A percentile compares a stretch with the other conserved stretches of the same genome.
Evolutionary conservation across 2,888 invertebrate species (phyloP).

Genomic region (Tenthredo mesomela): DNA sequence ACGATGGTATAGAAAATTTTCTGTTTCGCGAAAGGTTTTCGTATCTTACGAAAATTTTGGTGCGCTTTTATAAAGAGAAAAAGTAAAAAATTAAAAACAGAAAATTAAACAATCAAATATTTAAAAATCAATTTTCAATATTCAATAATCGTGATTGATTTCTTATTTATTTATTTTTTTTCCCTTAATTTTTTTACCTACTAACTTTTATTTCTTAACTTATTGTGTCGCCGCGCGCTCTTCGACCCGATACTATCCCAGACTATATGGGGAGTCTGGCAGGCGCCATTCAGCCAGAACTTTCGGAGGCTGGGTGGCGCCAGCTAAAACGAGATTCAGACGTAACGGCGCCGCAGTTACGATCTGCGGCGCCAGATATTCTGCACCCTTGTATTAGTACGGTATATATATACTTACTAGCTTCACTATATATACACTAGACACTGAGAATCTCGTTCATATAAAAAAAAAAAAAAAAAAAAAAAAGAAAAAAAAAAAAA

Average conservation of each 20-base stretch:
- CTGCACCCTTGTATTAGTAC: constrained; percentile 15
- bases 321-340: constrained; percentile 66
- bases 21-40: no score
- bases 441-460: neutral
- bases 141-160: neutral
- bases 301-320: constrained; percentile 64
- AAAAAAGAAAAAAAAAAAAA: neutral
- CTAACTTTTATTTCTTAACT: neutral
- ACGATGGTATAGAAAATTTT: no score
- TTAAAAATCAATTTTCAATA: neutral
- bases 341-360: constrained; percentile 67
- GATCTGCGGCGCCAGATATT: constrained; percentile 68
- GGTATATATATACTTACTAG: neutral
- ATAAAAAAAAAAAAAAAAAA: neutral
- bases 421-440: neutral
- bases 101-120: no score
- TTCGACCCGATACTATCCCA: neutral
- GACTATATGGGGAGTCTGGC: neutral
- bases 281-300: constrained; percentile 19
- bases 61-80: no score
- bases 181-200: no score
- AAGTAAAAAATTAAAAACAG: no score
- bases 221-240: constrained; percentile 1
- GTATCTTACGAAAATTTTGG: no score
- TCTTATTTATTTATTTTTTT: no score